A percentile compares a stretch with the other conserved stretches of the same genome.
Conservation (phyloP, 2,797 vertebrate species). For the Macropodus opercularis region DNA sequence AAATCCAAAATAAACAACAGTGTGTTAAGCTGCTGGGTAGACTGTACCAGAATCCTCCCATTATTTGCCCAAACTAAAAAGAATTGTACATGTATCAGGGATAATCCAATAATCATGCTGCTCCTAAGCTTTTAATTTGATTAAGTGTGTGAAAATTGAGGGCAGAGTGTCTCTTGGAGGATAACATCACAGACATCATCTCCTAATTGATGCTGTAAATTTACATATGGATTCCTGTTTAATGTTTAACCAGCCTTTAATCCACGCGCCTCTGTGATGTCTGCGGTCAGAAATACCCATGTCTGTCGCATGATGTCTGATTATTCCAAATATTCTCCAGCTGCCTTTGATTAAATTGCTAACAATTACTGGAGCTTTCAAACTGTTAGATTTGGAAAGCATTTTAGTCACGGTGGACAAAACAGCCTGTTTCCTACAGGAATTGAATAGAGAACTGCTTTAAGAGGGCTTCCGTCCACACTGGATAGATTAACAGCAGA, state of each 20-base stretch:
- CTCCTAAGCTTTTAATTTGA: slow-evolving; percentile 97
- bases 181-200: slow-evolving; percentile 85
- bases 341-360: slow-evolving; percentile 75
- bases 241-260: slow-evolving; percentile 93
- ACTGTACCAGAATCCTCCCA: slow-evolving; percentile 87
- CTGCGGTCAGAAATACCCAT: slow-evolving; percentile 80
- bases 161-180: slow-evolving; percentile 87
- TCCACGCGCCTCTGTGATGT: slow-evolving; percentile 87
- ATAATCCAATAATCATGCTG: slow-evolving; percentile 89
- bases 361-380: slow-evolving; percentile 85
- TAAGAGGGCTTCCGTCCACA: slow-evolving; percentile 58
- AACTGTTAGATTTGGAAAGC: slow-evolving; percentile 76
- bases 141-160: slow-evolving; percentile 91
- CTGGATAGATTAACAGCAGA: slow-evolving; percentile 70
- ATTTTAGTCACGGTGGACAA: slow-evolving; percentile 73
- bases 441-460: slow-evolving; percentile 52
- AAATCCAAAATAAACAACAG: slow-evolving; percentile 67
- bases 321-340: slow-evolving; percentile 84
- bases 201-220: slow-evolving; percentile 89
- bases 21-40: slow-evolving; percentile 89
- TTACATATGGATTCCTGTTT: slow-evolving; percentile 93
- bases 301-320: slow-evolving; percentile 80
- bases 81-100: slow-evolving; percentile 81
- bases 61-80: slow-evolving; percentile 94
- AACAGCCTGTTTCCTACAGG: slow-evolving; percentile 62